Conservation (phyloP, 2,797 vertebrate species). For the Momotus momota region DNA sequence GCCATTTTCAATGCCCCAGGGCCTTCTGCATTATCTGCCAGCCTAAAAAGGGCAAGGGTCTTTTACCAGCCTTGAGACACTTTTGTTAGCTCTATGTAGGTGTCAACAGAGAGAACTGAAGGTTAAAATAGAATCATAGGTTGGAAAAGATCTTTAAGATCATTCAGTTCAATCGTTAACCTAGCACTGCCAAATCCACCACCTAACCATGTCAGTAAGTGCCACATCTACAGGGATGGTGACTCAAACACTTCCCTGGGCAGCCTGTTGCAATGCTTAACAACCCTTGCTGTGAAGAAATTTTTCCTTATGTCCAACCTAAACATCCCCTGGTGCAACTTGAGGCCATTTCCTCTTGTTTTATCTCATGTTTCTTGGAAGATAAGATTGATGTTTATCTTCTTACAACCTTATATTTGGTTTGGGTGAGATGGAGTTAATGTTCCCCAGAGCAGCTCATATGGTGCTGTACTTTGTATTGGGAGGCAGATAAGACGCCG, state of each 20-base stretch:
- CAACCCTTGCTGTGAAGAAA: background rate
- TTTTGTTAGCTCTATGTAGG: background rate
- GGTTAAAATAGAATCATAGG: background rate
- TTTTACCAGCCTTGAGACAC: background rate
- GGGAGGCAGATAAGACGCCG: too few relatives aligned
- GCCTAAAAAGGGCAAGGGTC: fast-evolving
- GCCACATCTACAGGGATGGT: background rate
- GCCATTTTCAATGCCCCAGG: background rate
- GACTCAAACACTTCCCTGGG: too few relatives aligned
- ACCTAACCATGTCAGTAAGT: too few relatives aligned
- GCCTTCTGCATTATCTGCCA: background rate
- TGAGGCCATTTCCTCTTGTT: background rate
- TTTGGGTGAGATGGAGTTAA: too few relatives aligned
- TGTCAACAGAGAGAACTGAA: background rate
- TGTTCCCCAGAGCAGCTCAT: background rate
- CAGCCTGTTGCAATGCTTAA: background rate
- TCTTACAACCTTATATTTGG: background rate
- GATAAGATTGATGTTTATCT: background rate
- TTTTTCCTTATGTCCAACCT: background rate
- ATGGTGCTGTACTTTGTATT: too few relatives aligned
- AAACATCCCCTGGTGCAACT: background rate
- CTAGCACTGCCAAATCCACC: background rate
- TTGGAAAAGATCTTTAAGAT: background rate
- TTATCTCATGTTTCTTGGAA: background rate
- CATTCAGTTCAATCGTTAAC: background rate